Evolutionary conservation across 2,888 invertebrate genomes (phyloP).

Genomic region (Perdita meconis): DNA sequence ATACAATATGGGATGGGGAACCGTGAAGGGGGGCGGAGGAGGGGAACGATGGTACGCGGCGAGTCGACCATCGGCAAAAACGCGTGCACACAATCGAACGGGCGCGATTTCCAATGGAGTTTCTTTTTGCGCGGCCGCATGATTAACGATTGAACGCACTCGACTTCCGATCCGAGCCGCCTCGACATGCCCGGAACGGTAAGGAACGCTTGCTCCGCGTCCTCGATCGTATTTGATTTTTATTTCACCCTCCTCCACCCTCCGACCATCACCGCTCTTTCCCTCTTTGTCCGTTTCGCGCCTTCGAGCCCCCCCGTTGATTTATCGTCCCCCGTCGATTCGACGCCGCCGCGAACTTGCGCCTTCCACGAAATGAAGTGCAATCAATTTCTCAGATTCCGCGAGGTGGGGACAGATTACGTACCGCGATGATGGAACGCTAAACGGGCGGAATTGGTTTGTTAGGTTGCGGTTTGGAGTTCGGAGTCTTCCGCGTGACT

Average conservation of each 20-base stretch:
- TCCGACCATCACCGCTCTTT: constrained; percentile 33
- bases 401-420: not conserved
- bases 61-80: constrained; percentile 72
- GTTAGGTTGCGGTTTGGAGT: not conserved
- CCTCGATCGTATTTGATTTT: constrained; percentile 56
- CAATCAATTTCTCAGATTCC: constrained; percentile 14
- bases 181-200: constrained; percentile 73
- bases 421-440: not conserved
- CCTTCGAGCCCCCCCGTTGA: constrained; percentile 74
- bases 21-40: constrained; percentile 29
- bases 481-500: too few relatives aligned
- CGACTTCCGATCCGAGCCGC: constrained; percentile 82
- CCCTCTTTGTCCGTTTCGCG: constrained; percentile 67
- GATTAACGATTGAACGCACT: constrained; percentile 84
- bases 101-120: constrained; percentile 77
- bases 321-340: constrained; percentile 76
- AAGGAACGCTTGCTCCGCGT: constrained; percentile 59
- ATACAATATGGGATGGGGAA: constrained; percentile 76
- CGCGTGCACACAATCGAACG: constrained; percentile 64
- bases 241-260: constrained; percentile 40
- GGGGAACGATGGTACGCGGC: constrained; percentile 40
- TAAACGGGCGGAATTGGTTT: not conserved
- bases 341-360: constrained; percentile 55
- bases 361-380: constrained; percentile 11
- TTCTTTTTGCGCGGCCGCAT: constrained; percentile 78